A percentile compares a stretch with the other conserved stretches of the same genome.
Evolutionary conservation across 2,113 vertebrate genomes (phyloP).

Genomic region (Himantopus leucocephalus): DNA sequence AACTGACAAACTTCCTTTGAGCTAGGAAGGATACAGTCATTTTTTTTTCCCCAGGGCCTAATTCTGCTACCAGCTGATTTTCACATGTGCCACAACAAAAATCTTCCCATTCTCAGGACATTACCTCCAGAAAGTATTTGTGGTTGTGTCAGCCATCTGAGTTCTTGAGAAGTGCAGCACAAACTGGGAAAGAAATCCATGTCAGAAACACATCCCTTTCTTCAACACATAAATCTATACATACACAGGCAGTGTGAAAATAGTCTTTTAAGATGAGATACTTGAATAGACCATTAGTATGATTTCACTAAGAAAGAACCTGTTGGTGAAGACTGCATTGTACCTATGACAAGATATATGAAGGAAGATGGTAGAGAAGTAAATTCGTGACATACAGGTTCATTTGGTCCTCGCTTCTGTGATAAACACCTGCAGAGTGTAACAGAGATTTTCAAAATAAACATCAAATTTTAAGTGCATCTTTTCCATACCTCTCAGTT

Average conservation of each 20-base stretch:
- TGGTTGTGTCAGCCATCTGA: background rate
- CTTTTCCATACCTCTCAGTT: background rate
- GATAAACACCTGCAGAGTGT: background rate
- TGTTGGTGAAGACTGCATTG: background rate
- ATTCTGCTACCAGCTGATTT: background rate
- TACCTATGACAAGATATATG: background rate
- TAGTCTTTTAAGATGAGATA: background rate
- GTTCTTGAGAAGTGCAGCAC: background rate
- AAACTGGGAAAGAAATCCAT: background rate
- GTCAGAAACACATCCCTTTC: background rate
- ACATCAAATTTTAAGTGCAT: accelerated
- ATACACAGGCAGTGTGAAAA: background rate
- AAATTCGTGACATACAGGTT: background rate
- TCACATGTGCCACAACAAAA: background rate
- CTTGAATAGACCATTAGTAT: background rate
- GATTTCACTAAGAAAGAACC: background rate
- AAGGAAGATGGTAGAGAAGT: background rate
- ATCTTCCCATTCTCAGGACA: background rate
- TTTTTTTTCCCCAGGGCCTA: background rate
- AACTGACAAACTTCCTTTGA: background rate
- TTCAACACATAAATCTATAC: background rate
- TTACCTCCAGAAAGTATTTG: background rate
- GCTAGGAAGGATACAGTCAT: background rate
- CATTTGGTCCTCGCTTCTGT: background rate
- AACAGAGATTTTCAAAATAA: background rate